Evolutionary conservation across 2,888 invertebrate genomes (phyloP), one percentile per base, ranked within the genome.

Genomic region (Andrena flavipes): DNA sequence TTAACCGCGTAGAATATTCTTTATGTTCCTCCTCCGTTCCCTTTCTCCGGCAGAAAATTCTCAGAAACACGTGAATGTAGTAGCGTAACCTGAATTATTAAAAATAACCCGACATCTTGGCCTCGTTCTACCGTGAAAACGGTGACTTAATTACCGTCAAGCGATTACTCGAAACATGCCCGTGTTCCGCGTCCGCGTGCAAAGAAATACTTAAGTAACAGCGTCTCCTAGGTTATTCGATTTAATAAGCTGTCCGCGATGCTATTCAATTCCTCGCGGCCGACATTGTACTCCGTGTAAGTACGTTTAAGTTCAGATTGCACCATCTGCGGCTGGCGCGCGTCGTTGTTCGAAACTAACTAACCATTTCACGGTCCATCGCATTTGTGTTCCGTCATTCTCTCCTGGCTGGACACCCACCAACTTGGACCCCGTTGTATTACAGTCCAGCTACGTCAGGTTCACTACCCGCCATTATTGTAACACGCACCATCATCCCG

Each of bases 401-500:
- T 65, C 74, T 35, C 76, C 20, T 56, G 59, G 49, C 82, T 60
- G 86, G 87, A 84, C 86, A 80, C 51, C 78, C 77, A 67, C 48
- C 62, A 49, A 64, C 54, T 68, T 63, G 78, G 68, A 76, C 64
- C 35, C 76, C 59, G 85, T 87, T 84, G 82, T 78, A 65, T 70
- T 72, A 70, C 64, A 73, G 64, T 54, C 59, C 65, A 74, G 76
- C 76, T 65, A 60, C 71, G 62, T 60, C 71, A 60, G 71, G 60
- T 74, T 81, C 85, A 79, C 42, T 76, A 65, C 48, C 77, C 13
- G 56, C 73, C 82, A 78, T 88, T 85, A 88, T 86, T 84, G 84
- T 84, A 88, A 88, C 84, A 80, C 80, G 77, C 70, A 65, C 63
- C 70, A 76, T 78, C 73, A 73, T 73, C 63, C 63, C 68, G 63